Evolutionary conservation across 2,888 invertebrate species (phyloP), one percentile per base, ranked within the genome.

Genomic region (Sacculina carcini): DNA sequence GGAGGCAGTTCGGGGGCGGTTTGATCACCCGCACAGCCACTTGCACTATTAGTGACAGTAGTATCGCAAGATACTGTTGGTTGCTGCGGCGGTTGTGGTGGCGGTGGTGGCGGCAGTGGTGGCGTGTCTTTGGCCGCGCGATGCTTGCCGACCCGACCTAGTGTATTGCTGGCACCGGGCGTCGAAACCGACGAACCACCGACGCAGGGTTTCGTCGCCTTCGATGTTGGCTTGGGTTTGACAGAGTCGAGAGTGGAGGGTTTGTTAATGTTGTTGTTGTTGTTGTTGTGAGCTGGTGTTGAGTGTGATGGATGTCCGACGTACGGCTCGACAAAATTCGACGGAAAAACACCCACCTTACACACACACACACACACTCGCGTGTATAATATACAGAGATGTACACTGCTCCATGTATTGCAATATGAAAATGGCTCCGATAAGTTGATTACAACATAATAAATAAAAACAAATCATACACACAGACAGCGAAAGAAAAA

Each of bases 271-370:
- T 54, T 56, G 32, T 47, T 46, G n/a, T 51, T 51, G 47, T 46
- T 46, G 44, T 51, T 49, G 24, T 42, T n/a, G n/a, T n/a, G n/a
- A n/a, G n/a, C n/a, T n/a, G n/a, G n/a, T n/a, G n/a, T n/a, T n/a
- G n/a, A n/a, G 47, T 38, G 52, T 54, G 14, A 53, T 36, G 44
- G 19, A 21, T 24, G n/a, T n/a, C n/a, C n/a, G n/a, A n/a, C n/a
- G n/a, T n/a, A n/a, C n/a, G 67, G 64, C 60, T 77, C 75, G 34
- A 92, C 92, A 69, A 92, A 94, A 71, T 94, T 94, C 7, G 90
- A 92, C 5, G 92, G 94, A 66, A 92, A 94, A 55, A 92, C 86
- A 26, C 94, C 92, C 54, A 79, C 61, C 61, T 67, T 55, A 4
- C 53, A 54, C 9, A 3, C 14, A 23, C 1, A 14, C 9, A 34